These are phyloP conservation scores for Sipha flava DNA, from an alignment of 1,140 invertebrate genomes.

Conservation along the genomic window DNA sequence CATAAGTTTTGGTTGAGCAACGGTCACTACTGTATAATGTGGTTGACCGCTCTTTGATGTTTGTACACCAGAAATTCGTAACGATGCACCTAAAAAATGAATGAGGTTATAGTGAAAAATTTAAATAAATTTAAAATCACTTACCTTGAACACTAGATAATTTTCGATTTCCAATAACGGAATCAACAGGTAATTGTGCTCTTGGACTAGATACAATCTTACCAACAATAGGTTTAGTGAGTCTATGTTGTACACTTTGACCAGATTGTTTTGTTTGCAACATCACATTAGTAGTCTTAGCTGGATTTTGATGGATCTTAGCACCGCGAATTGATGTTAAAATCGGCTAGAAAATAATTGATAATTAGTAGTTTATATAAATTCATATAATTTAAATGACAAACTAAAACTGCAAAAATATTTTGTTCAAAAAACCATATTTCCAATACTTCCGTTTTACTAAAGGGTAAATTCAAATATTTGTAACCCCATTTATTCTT, in stretches of 20 bases:
- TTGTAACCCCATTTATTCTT: too few species aligned
- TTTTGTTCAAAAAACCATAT: too few species aligned
- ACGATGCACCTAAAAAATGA: neutral
- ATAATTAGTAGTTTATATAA: too few species aligned
- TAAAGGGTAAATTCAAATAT: too few species aligned
- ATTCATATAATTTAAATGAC: too few species aligned
- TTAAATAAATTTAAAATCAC: neutral
- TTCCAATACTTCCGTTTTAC: too few species aligned
- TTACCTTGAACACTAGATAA: constrained; percentile 10
- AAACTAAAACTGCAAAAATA: too few species aligned
- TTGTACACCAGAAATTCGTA: constrained; percentile 18
- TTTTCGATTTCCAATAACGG: constrained; percentile 7
- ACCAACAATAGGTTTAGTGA: constrained; percentile 8
- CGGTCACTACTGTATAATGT: constrained; percentile 38
- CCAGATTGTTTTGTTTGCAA: neutral
- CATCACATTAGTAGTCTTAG: neutral
- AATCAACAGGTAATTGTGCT: neutral
- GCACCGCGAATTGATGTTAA: neutral
- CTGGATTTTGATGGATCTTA: neutral
- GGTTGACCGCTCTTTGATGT: constrained; percentile 34
- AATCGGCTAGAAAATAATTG: constrained; percentile 1
- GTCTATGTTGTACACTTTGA: neutral
- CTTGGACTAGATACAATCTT: constrained; percentile 15
- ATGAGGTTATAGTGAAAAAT: neutral
- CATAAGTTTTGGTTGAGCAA: constrained; percentile 38